Base-by-base conservation (phyloP, 2,888 invertebrate species). In the Andrena haemorrhoa region DNA sequence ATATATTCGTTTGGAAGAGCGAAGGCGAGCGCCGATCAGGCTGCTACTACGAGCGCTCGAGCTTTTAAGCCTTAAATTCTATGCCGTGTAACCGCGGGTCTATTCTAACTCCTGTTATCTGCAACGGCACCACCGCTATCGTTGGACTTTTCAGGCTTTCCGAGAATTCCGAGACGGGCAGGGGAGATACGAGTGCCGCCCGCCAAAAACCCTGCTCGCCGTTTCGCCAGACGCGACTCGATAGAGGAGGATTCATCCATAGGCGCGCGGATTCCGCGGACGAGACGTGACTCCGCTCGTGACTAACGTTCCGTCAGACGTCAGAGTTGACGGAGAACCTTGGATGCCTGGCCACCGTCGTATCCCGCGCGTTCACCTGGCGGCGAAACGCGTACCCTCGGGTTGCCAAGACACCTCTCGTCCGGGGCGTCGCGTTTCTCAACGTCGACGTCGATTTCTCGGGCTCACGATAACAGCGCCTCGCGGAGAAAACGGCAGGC, bases 281-380 rank as follows among this genome's bases (percentile, higher is more conserved):
- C 72, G 86, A 83, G 73, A 84, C 73, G 87, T 81, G 85, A 87
- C 78, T 78, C 82, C 33, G n/a, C 65, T 71, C 64, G 70, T 86
- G 87, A 85, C 73, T 83, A 83, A 83, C 79, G 86, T 82, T 79
- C 82, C 82, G 75, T 79, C 85, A 86, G 86, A 85, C 66, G 85
- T 72, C 76, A 87, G 82, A 72, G 82, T 82, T 87, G 85, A 85
- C 70, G 82, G 82, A 77, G 79, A 87, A 79, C 86, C 85, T 86
- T 87, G 85, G 79, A 78, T 65, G 87, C 74, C 47, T 58, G 74
- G 23, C 53, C 35, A 26, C 60, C 64, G 72, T 71, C 63, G 29
- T 61, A 79, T 84, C 87, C 81, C 82, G 73, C 65, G 78, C 79
- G 83, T 83, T 83, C 83, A 83, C 83, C 83, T 83, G 83, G 83